phyloP scores from a whole-genome alignment of 2,797 vertebrate species.

The Myripristis murdjan region DNA sequence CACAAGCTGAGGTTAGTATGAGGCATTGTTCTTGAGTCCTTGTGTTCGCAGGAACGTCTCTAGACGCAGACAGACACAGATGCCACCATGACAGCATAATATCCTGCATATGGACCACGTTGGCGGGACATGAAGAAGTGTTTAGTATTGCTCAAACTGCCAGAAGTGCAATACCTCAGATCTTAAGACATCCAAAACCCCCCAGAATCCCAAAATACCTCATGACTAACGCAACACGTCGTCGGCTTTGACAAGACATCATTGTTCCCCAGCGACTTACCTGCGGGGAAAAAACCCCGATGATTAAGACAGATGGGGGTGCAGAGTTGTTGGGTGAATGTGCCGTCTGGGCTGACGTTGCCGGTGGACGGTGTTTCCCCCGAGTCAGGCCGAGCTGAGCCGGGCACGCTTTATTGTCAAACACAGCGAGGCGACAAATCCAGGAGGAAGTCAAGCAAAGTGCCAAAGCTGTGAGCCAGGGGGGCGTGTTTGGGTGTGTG shows the following conservation, averaged over 20 bases:
- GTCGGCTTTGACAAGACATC: conserved; percentile 51
- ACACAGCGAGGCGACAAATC: conserved; percentile 50
- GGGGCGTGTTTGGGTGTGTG: conserved; percentile 49
- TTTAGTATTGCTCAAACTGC: neutral
- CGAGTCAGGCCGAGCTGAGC: conserved; percentile 22
- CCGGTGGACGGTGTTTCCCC: conserved; percentile 4
- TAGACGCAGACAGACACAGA: too few species aligned
- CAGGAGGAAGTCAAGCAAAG: conserved; percentile 40
- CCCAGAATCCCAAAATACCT: conserved; percentile 48
- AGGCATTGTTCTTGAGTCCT: neutral
- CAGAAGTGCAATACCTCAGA: conserved; percentile 17
- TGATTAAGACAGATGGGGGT: conserved; percentile 69
- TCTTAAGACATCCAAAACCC: conserved; percentile 37
- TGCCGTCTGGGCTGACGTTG: conserved; percentile 47
- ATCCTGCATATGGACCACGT: too few species aligned
- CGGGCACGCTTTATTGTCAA: conserved; percentile 44
- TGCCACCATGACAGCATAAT: too few species aligned
- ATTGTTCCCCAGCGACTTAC: conserved; percentile 68
- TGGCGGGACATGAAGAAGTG: conserved; percentile 30
- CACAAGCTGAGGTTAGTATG: too few species aligned
- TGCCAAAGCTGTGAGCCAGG: conserved; percentile 16
- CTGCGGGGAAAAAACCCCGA: conserved; percentile 44
- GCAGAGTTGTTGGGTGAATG: conserved; percentile 49
- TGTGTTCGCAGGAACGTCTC: too few species aligned
- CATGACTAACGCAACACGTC: conserved; percentile 49